These are phyloP conservation scores for Percopsis transmontana DNA, from an alignment of 2,113 vertebrate species.

Conservation along the genomic window DNA sequence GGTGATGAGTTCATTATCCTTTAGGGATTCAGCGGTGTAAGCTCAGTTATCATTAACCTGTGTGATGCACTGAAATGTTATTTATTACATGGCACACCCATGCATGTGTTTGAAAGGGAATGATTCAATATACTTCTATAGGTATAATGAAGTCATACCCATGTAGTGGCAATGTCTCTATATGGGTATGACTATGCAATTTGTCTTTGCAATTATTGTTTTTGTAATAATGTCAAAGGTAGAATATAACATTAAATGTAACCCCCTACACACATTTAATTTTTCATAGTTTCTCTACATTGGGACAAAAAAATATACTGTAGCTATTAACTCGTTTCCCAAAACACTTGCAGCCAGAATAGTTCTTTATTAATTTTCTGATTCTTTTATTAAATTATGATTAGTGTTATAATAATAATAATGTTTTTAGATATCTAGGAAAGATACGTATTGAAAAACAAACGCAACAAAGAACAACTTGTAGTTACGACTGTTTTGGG, in stretches of 20 bases:
- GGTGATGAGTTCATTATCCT: too few species aligned
- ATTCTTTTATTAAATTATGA: background rate
- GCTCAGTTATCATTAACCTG: conserved; percentile 52
- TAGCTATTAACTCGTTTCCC: conserved; percentile 13
- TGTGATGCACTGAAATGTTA: conserved; percentile 7
- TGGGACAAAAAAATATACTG: too few species aligned
- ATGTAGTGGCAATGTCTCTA: background rate
- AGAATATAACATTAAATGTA: background rate
- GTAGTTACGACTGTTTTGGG: conserved; percentile 58
- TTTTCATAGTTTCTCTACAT: too few species aligned
- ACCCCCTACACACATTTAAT: too few species aligned
- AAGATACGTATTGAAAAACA: background rate
- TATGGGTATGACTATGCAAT: background rate
- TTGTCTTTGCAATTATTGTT: background rate
- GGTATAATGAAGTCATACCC: too few species aligned
- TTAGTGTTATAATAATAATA: background rate
- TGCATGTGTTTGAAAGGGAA: conserved; percentile 15
- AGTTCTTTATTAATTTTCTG: background rate
- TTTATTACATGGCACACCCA: background rate
- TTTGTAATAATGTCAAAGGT: background rate
- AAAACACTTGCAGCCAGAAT: conserved; percentile 28
- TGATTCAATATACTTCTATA: background rate
- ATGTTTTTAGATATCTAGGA: background rate
- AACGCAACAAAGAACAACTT: conserved; percentile 65
- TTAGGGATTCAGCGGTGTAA: conserved; percentile 43